A percentile compares a stretch with the other conserved stretches of the same genome.
Evolutionary conservation across 2,797 vertebrate species (phyloP).

Genomic region (Carduelis carduelis): DNA sequence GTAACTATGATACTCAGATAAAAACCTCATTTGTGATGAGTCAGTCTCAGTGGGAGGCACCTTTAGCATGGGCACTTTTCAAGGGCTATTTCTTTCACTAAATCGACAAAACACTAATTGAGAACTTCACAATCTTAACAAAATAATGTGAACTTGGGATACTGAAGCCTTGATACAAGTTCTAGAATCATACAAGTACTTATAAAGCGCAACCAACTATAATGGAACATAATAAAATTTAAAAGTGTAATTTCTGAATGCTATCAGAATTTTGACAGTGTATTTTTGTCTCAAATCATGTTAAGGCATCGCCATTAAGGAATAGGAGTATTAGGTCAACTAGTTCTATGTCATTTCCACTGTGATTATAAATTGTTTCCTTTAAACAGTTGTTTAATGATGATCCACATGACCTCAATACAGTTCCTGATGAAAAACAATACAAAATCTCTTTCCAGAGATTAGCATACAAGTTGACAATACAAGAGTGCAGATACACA

Average conservation of each 20-base stretch:
- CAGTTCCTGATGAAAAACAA: background rate
- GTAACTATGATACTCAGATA: background rate
- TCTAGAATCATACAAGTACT: background rate
- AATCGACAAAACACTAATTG: background rate
- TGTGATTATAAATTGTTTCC: background rate
- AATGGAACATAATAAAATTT: background rate
- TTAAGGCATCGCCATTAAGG: background rate
- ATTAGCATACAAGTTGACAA: background rate
- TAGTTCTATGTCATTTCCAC: background rate
- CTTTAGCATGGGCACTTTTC: background rate
- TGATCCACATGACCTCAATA: background rate
- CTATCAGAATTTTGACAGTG: background rate
- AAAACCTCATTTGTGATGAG: background rate
- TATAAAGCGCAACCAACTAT: background rate
- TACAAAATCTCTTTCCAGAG: background rate
- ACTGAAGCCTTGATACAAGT: background rate
- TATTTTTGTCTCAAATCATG: background rate
- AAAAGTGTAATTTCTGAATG: background rate
- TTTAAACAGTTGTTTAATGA: constrained; percentile 7
- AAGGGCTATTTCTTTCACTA: background rate
- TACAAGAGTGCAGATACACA: background rate
- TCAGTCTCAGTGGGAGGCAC: background rate
- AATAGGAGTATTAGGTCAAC: background rate
- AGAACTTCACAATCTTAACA: background rate
- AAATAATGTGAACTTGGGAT: background rate